phyloP scores from a whole-genome alignment of 2,797 vertebrate genomes.

The Sebastiscus albofasciatus region DNA sequence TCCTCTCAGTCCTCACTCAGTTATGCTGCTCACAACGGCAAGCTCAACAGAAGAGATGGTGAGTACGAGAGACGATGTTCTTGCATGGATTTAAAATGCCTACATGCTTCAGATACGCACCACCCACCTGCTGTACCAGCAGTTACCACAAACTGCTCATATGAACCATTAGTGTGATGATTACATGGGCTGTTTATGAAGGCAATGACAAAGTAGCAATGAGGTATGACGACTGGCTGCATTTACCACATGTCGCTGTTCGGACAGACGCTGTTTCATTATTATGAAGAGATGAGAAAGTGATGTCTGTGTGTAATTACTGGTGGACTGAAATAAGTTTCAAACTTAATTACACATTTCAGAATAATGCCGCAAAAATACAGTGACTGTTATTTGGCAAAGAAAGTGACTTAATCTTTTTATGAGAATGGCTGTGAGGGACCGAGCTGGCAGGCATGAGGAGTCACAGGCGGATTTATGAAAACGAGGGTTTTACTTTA shows the following conservation, averaged over 20 bases:
- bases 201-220: not conserved
- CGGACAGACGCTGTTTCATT: not conserved
- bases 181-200: not conserved
- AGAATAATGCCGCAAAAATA: not conserved
- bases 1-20: conserved; percentile 91
- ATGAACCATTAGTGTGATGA: not conserved
- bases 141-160: not conserved
- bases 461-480: not conserved
- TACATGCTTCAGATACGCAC: not conserved
- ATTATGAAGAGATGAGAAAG: not conserved
- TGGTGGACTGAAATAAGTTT: not conserved
- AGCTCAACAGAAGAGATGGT: conserved; percentile 95
- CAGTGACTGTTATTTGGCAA: not conserved
- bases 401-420: not conserved
- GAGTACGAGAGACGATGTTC: conserved; percentile 62
- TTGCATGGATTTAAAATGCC: not conserved
- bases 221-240: not conserved
- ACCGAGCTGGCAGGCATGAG: not conserved
- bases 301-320: not conserved
- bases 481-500: not conserved
- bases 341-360: not conserved
- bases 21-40: conserved; percentile 90
- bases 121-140: not conserved
- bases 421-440: not conserved
- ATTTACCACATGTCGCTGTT: not conserved